These are phyloP conservation scores for Camelus dromedarius DNA, from an alignment of 2,113 vertebrate genomes.

Conservation along the genomic window DNA sequence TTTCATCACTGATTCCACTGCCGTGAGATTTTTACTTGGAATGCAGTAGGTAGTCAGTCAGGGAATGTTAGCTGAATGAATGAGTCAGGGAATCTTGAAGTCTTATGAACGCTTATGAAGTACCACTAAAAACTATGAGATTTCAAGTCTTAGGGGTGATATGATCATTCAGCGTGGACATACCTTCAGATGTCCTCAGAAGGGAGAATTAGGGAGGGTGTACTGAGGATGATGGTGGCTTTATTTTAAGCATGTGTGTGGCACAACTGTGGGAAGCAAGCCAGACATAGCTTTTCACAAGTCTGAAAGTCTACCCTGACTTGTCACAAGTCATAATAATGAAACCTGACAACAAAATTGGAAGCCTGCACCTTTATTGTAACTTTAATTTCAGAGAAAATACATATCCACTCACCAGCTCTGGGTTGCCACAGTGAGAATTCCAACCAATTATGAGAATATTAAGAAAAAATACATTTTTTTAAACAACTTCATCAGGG, in stretches of 20 bases:
- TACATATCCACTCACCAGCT: neutral
- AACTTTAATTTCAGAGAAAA: constrained; percentile 67
- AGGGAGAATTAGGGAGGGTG: neutral
- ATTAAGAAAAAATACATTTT: neutral
- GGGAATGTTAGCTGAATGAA: neutral
- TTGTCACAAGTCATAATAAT: constrained; percentile 49
- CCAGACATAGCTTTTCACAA: neutral
- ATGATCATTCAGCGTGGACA: neutral
- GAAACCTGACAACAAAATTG: constrained; percentile 57
- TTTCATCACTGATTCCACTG: neutral
- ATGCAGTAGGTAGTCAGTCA: neutral
- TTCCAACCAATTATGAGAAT: neutral
- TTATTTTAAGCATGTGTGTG: neutral
- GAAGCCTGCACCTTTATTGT: constrained; percentile 44
- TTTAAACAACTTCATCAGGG: neutral
- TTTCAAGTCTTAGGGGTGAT: neutral
- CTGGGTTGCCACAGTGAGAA: neutral
- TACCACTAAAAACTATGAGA: neutral
- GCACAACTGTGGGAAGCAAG: neutral
- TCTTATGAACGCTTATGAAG: neutral
- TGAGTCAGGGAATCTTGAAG: neutral
- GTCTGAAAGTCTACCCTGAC: neutral
- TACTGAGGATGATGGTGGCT: neutral
- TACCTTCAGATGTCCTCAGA: neutral
- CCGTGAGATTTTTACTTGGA: neutral